Percentiles rank a stretch among this genome's conserved stretches.
Conservation (phyloP, 2,888 invertebrate genomes). For the Esperia sulphurella region DNA sequence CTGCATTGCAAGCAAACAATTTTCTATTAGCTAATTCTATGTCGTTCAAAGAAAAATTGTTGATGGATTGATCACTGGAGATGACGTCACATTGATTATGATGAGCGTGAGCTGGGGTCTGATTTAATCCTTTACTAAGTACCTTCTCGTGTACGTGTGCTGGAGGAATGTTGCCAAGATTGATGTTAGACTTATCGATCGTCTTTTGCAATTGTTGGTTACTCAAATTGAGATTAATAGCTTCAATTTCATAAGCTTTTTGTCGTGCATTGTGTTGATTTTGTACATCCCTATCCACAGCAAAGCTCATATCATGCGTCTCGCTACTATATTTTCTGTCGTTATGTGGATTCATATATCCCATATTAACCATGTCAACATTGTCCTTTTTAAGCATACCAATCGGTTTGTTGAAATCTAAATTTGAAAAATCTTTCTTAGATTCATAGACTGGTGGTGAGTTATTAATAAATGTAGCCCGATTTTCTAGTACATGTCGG, state of each 20-base stretch:
- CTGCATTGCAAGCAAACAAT: constrained; percentile 49
- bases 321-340: constrained; percentile 49
- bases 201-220: constrained; percentile 52
- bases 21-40: constrained; percentile 70
- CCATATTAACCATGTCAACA: constrained; percentile 74
- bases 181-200: constrained; percentile 41
- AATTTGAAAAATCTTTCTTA: constrained; percentile 35
- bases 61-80: constrained; percentile 42
- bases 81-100: constrained; percentile 59
- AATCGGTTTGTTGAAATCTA: constrained; percentile 40
- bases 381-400: constrained; percentile 52
- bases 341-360: constrained; percentile 61
- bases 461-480: constrained; percentile 36
- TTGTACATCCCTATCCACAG: constrained; percentile 35
- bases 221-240: constrained; percentile 64
- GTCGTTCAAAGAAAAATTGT: constrained; percentile 63
- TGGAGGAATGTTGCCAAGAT: constrained; percentile 10
- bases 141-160: constrained; percentile 51
- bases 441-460: constrained; percentile 33
- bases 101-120: constrained; percentile 57
- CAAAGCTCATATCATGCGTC: constrained; percentile 36
- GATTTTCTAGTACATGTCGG: constrained; percentile 31
- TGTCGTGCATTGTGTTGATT: constrained; percentile 43
- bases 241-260: constrained; percentile 63
- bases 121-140: constrained; percentile 44